phyloP scores from a whole-genome alignment of 2,113 vertebrate genomes.

The Circaetus gallicus region DNA sequence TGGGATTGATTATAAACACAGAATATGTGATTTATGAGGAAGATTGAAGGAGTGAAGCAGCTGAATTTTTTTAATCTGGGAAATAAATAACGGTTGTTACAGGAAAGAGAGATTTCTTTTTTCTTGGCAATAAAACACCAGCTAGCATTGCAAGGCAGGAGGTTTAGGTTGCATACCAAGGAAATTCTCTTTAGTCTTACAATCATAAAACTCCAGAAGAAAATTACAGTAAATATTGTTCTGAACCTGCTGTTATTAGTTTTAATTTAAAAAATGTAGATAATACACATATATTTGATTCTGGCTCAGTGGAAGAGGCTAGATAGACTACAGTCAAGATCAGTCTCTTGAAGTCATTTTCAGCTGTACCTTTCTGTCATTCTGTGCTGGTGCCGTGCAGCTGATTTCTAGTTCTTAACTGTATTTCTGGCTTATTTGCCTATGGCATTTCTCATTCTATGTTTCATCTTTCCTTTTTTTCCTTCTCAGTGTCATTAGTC shows the following conservation, averaged over 20 bases:
- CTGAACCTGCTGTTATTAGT: neutral
- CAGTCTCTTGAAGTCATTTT: neutral
- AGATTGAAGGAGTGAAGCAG: neutral
- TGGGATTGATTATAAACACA: neutral
- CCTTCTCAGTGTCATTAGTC: neutral
- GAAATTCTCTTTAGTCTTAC: neutral
- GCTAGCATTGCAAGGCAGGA: neutral
- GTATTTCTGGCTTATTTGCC: neutral
- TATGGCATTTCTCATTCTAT: neutral
- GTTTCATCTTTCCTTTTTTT: conserved; percentile 6
- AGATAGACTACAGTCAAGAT: neutral
- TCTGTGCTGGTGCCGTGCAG: neutral
- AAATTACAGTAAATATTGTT: neutral
- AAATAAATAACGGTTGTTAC: neutral
- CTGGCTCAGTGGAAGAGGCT: neutral
- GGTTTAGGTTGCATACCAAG: neutral
- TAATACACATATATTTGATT: neutral
- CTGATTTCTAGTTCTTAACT: neutral
- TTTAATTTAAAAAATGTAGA: neutral
- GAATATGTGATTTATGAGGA: neutral
- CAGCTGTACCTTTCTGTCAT: neutral
- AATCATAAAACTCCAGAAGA: neutral
- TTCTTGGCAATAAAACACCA: neutral
- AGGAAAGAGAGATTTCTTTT: neutral
- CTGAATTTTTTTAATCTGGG: neutral